These are phyloP conservation scores for Capromys pilorides DNA, from an alignment of 2,797 vertebrate genomes.

Conservation along the genomic window DNA sequence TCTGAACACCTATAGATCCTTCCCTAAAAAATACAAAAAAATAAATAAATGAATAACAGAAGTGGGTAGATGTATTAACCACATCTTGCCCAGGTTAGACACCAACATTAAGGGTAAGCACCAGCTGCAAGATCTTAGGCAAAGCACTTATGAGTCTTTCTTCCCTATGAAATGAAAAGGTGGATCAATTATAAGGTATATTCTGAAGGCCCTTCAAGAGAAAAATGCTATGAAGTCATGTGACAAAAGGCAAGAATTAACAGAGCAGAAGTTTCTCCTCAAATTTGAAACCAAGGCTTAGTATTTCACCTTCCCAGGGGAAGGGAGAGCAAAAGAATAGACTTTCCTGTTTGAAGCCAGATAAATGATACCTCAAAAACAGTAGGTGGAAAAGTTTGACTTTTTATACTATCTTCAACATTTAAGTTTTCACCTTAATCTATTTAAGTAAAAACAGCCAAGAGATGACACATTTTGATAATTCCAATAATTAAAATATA, in stretches of 20 bases:
- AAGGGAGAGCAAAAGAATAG: background rate
- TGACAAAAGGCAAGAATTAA: background rate
- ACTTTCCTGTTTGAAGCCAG: background rate
- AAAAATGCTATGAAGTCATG: background rate
- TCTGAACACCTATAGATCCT: too few species aligned
- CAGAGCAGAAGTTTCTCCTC: background rate
- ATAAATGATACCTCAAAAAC: constrained; percentile 11
- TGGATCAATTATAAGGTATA: background rate
- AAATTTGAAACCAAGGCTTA: constrained; percentile 21
- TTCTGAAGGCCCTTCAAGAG: background rate
- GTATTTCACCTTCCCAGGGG: background rate
- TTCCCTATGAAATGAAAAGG: background rate
- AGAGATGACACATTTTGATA: background rate
- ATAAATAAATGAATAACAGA: too few species aligned
- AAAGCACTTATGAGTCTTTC: background rate
- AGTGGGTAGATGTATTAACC: background rate
- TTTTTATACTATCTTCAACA: background rate
- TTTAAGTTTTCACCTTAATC: background rate
- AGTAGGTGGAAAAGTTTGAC: background rate
- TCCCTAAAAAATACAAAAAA: too few species aligned
- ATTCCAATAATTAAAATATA: constrained; percentile 17
- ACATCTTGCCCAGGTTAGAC: background rate
- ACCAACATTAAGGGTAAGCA: background rate
- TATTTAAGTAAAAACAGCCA: background rate
- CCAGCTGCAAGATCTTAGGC: background rate